Evolutionary conservation across 2,113 vertebrate genomes (phyloP).

Genomic region (Ictidomys tridecemlineatus): DNA sequence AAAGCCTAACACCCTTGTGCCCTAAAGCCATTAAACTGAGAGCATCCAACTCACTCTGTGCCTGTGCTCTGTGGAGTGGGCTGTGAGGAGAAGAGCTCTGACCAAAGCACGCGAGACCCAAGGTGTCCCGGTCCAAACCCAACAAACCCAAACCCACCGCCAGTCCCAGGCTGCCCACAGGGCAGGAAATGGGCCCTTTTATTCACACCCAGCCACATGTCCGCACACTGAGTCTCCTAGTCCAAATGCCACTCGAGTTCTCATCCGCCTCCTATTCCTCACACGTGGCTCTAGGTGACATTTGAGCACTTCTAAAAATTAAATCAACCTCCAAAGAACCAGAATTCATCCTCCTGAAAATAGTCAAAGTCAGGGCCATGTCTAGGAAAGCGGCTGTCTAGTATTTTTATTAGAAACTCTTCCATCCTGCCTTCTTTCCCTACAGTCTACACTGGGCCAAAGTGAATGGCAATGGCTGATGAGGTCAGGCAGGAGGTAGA

Average conservation of each 20-base stretch:
- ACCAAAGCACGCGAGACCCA: not conserved
- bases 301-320: constrained; percentile 36
- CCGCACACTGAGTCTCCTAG: not conserved
- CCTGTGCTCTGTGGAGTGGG: not conserved
- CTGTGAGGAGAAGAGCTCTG: not conserved
- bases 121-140: not conserved
- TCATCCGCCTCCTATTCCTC: not conserved
- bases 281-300: not conserved
- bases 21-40: constrained; percentile 60
- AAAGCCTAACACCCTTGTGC: not conserved
- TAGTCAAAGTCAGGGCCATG: not conserved
- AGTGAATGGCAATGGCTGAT: not conserved
- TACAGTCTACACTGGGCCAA: not conserved
- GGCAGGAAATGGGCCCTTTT: not conserved
- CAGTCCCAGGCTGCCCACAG: not conserved
- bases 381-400: not conserved
- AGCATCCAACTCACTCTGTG: not conserved
- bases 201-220: not conserved
- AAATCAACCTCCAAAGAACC: constrained; percentile 26
- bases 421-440: not conserved
- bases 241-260: not conserved
- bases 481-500: not conserved
- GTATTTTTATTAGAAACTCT: not conserved
- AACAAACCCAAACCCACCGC: not conserved
- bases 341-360: constrained; percentile 12